These are phyloP conservation scores for Mesorhabditis spiculigera DNA, from an alignment of 2,888 invertebrate genomes.

Conservation along the genomic window DNA sequence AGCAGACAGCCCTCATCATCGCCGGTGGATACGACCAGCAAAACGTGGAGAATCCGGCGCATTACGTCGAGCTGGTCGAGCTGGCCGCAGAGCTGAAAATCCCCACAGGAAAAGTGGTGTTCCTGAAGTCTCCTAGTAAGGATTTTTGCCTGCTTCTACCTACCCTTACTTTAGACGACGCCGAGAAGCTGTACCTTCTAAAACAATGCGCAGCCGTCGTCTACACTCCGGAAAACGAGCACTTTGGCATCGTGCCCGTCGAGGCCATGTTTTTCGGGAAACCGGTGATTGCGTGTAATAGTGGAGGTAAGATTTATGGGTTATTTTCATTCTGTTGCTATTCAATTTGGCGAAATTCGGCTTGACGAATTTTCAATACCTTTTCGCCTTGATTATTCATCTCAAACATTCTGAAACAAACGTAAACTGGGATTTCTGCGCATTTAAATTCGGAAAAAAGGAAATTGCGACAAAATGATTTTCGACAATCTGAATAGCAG, in stretches of 20 bases:
- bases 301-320: slow-evolving; percentile 68
- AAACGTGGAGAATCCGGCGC: slow-evolving; percentile 78
- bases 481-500: too few species aligned
- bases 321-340: neutral
- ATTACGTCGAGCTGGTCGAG: slow-evolving; percentile 74
- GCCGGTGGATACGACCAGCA: slow-evolving; percentile 93
- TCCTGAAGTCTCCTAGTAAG: slow-evolving; percentile 44
- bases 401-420: too few species aligned
- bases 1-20: slow-evolving; percentile 62
- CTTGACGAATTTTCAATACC: too few species aligned
- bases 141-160: slow-evolving; percentile 6
- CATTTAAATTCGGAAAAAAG: too few species aligned
- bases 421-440: too few species aligned
- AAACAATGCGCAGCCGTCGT: slow-evolving; percentile 75
- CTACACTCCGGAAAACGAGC: slow-evolving; percentile 94
- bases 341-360: too few species aligned
- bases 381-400: too few species aligned
- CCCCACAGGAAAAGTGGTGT: slow-evolving; percentile 57
- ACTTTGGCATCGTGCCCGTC: slow-evolving; percentile 97
- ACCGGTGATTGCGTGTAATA: slow-evolving; percentile 89
- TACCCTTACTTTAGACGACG: slow-evolving; percentile 67
- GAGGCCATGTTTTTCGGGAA: slow-evolving; percentile 93
- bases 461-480: too few species aligned
- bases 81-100: slow-evolving; percentile 67
- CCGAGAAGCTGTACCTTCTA: slow-evolving; percentile 78